Base-by-base conservation (phyloP, 2,888 invertebrate species). In the Drosophila atroscutellata region DNA sequence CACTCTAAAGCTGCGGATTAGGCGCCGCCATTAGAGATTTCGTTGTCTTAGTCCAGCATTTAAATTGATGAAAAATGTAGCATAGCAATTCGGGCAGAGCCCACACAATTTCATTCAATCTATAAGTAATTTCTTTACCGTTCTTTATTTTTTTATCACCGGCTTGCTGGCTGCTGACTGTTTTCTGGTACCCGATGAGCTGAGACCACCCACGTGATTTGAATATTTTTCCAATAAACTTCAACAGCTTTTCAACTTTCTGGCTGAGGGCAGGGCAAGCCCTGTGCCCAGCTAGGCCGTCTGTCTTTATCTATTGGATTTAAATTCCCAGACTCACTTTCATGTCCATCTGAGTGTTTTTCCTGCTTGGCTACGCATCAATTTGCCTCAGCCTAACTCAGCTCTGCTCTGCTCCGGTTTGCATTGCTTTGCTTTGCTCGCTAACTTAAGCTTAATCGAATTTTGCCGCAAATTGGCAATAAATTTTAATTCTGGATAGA, bases 201-300 rank as follows among this genome's bases (percentile, higher is more conserved):
- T 86, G 83, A 83, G 84, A 78, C 84, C 91, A 86, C 85, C 91
- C 83, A 89, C 80, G 91, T 90, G 90, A 91, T 90, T 90, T 90
- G 89, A 90, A 90, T 90, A 90, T 90, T 90, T 91, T 90, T 90
- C 86, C 89, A 84, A 88, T 89, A 90, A 90, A 90, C 86, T 87
- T 87, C 89, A 87, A 87, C 86, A 90, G 90, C 87, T 89, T 89
- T 86, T 89, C 89, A 90, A 78, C 74, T 83, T 69, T 62, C 50
- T 56, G 72, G 61, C 66, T 65, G 57, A 59, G 75, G 58, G 18
- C 26, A 37, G 54, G 36, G 18, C 24, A 30, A 37, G 57, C 32
- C 49, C 49, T 57, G 11, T 50, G 74, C 49, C 62, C 56, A 13
- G 52, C 71, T 62, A 61, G 62, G 67, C 70, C 72, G 61, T 75